Conservation (phyloP, 1,140 invertebrate species). For the Aphidius ervi region DNA sequence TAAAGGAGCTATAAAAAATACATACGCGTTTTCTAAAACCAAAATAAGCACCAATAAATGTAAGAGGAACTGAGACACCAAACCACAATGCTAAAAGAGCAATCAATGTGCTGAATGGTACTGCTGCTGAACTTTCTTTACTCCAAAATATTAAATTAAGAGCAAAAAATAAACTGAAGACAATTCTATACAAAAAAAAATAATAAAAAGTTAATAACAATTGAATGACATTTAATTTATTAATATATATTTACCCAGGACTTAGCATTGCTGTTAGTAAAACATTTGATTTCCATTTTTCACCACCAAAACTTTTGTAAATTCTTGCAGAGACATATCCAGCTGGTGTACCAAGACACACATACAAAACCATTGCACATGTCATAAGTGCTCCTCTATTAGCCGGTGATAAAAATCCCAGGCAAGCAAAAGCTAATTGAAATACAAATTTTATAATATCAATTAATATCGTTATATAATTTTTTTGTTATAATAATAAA, state of each 20-base stretch:
- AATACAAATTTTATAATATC: constrained; percentile 9
- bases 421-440: constrained; percentile 83
- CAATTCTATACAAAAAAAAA: constrained; percentile 63
- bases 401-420: constrained; percentile 96
- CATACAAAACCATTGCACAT: constrained; percentile 91
- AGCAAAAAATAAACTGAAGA: constrained; percentile 93
- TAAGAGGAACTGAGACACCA: constrained; percentile 95
- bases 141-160: constrained; percentile 96
- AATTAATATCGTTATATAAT: not conserved
- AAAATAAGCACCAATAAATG: constrained; percentile 96
- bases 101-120: constrained; percentile 96
- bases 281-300: constrained; percentile 98
- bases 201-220: constrained; percentile 19
- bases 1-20: not conserved
- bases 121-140: constrained; percentile 90
- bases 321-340: constrained; percentile 94
- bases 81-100: constrained; percentile 96
- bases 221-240: constrained; percentile 14
- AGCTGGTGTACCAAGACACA: constrained; percentile 90
- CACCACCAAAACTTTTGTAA: constrained; percentile 97
- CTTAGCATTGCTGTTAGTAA: constrained; percentile 92
- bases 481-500: not conserved
- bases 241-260: constrained; percentile 70
- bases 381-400: constrained; percentile 98
- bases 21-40: constrained; percentile 93